phyloP scores from a whole-genome alignment of 2,113 vertebrate species.

The Nycticorax nycticorax region DNA sequence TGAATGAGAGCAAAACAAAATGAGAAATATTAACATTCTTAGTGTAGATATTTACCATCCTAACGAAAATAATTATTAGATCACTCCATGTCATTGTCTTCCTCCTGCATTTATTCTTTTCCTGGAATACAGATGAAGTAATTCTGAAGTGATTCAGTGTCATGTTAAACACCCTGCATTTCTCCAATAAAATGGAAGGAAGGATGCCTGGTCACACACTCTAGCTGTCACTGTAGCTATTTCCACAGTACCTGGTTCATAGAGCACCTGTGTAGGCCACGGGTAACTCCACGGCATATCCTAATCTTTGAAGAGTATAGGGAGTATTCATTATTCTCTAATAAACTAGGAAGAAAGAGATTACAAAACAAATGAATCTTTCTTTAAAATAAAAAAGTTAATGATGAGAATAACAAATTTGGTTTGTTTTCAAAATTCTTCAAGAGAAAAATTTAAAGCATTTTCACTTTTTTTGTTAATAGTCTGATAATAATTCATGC shows the following conservation, averaged over 20 bases:
- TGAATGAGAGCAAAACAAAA: neutral
- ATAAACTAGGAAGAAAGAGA: neutral
- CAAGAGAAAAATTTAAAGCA: neutral
- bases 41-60: neutral
- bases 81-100: neutral
- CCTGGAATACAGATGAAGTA: neutral
- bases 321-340: neutral
- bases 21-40: neutral
- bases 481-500: neutral
- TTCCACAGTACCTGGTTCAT: neutral
- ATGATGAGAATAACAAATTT: neutral
- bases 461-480: neutral
- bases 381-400: neutral
- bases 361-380: neutral
- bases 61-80: neutral
- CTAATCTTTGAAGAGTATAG: neutral
- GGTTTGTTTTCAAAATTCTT: neutral
- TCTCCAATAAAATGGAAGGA: neutral
- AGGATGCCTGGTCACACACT: neutral
- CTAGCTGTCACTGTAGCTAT: neutral
- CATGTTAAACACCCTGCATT: neutral
- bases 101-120: neutral
- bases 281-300: neutral
- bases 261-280: neutral
- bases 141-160: neutral